Evolutionary conservation across 2,113 vertebrate species (phyloP).

Genomic region (Columbina picui): DNA sequence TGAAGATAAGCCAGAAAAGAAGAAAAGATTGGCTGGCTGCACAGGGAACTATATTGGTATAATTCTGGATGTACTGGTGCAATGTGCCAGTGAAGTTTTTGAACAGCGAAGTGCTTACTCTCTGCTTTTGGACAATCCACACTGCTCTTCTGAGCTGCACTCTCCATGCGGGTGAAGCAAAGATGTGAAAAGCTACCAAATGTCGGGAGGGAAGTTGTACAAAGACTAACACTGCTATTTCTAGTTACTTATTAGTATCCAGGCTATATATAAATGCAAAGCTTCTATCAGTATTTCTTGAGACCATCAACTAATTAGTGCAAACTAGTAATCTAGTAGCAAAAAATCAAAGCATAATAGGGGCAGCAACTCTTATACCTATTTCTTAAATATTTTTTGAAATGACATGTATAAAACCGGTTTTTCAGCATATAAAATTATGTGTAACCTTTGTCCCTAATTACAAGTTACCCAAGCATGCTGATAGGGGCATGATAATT

Average conservation of each 20-base stretch:
- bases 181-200: not conserved
- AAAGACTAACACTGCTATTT: not conserved
- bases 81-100: not conserved
- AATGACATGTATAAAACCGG: slow-evolving; percentile 51
- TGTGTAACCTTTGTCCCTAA: slow-evolving; percentile 69
- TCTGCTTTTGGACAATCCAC: not conserved
- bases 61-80: not conserved
- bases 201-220: not conserved
- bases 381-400: slow-evolving; percentile 56
- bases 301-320: not conserved
- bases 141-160: not conserved
- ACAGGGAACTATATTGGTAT: not conserved
- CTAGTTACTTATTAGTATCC: not conserved
- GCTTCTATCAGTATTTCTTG: not conserved
- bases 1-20: not conserved
- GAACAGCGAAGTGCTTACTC: not conserved
- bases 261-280: not conserved
- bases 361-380: slow-evolving; percentile 2
- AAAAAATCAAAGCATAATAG: slow-evolving; percentile 5
- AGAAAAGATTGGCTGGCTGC: not conserved
- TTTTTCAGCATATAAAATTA: slow-evolving; percentile 57
- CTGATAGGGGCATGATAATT: slow-evolving; percentile 65
- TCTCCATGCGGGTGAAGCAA: not conserved
- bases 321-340: not conserved
- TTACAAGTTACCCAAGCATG: slow-evolving; percentile 61